phyloP scores from a whole-genome alignment of 2,888 invertebrate genomes.

The Amphipyra berbera region DNA sequence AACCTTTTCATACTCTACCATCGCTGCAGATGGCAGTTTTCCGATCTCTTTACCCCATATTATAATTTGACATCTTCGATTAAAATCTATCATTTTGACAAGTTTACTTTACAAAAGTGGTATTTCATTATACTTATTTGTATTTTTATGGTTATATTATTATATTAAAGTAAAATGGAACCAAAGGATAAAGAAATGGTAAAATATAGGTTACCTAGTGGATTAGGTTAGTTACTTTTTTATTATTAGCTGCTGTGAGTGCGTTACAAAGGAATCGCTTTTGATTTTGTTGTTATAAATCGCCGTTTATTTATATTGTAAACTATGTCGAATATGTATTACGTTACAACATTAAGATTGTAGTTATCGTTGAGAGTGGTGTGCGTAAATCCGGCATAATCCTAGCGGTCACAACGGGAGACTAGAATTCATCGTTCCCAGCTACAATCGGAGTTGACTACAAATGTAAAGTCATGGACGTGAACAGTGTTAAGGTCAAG shows the following conservation, averaged over 20 bases:
- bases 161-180: constrained; percentile 12
- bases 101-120: constrained; percentile 28
- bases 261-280: constrained; percentile 50
- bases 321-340: constrained; percentile 82
- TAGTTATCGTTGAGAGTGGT: constrained; percentile 99
- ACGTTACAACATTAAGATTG: constrained; percentile 97
- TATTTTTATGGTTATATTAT: constrained; percentile 4
- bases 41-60: constrained; percentile 17
- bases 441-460: no score
- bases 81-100: constrained; percentile 34
- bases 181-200: background rate
- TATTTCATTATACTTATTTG: no score
- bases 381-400: constrained; percentile 99
- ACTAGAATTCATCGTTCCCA: no score
- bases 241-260: constrained; percentile 27
- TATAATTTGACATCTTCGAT: constrained; percentile 7
- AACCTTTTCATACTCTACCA: background rate
- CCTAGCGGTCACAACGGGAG: no score
- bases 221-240: constrained; percentile 15
- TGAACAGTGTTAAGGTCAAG: no score
- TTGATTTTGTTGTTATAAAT: constrained; percentile 16
- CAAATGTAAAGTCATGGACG: no score
- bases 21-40: background rate
- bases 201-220: background rate
- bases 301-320: constrained; percentile 31